Percentiles rank a stretch among this genome's conserved stretches.
Evolutionary conservation across 2,113 vertebrate species (phyloP).

Genomic region (Prochilodus magdalenae): DNA sequence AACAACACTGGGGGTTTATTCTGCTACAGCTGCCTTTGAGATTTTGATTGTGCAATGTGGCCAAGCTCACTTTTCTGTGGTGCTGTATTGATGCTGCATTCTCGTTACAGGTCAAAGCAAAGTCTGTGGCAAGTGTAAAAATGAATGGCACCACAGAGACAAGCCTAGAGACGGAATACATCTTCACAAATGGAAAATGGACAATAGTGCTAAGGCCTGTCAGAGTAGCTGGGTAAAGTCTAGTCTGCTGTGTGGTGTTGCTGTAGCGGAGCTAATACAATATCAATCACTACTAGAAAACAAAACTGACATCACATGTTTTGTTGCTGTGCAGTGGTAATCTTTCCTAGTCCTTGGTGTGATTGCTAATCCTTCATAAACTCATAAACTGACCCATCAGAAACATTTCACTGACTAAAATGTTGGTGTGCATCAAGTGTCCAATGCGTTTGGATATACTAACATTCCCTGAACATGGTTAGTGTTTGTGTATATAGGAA

Average conservation of each 20-base stretch:
- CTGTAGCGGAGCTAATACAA: not conserved
- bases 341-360: not conserved
- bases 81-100: not conserved
- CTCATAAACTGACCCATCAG: no score
- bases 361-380: no score
- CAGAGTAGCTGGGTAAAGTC: constrained; percentile 7
- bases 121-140: not conserved
- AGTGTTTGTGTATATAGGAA: no score
- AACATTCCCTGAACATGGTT: no score
- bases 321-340: not conserved
- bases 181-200: constrained; percentile 10
- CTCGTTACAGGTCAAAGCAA: not conserved
- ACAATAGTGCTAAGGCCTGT: not conserved
- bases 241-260: not conserved
- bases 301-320: not conserved
- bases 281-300: not conserved
- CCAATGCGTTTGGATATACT: no score
- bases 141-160: constrained; percentile 2
- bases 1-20: no score
- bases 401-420: no score
- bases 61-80: no score
- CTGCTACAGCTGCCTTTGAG: no score
- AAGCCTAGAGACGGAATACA: not conserved
- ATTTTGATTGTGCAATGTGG: no score
- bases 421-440: no score